These are phyloP conservation scores for Myiagra hebetior DNA, from an alignment of 2,113 vertebrate genomes.

Conservation along the genomic window DNA sequence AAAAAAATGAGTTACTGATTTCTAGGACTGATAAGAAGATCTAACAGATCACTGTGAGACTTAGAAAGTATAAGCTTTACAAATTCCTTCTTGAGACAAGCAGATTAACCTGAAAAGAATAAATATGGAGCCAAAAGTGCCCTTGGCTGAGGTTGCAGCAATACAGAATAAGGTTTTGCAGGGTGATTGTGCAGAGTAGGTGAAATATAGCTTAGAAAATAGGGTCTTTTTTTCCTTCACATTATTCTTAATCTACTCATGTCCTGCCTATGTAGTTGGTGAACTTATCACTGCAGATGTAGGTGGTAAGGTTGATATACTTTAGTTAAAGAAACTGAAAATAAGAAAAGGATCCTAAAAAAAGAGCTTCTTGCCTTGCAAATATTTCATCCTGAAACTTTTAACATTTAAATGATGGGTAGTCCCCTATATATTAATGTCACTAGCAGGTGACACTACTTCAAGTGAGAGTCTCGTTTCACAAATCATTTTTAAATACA, in stretches of 20 bases:
- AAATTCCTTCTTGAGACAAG: conserved; percentile 9
- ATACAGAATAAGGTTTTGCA: neutral
- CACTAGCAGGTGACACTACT: neutral
- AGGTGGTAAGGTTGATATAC: neutral
- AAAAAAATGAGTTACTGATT: neutral
- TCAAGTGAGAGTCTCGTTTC: neutral
- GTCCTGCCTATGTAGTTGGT: neutral
- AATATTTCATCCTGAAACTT: neutral
- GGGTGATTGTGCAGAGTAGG: neutral
- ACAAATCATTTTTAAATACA: neutral
- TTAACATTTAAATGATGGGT: neutral
- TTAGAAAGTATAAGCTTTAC: conserved; percentile 16
- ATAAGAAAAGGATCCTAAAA: neutral
- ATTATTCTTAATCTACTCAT: neutral
- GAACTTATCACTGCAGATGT: neutral
- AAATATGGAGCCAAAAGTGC: neutral
- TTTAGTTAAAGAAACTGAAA: neutral
- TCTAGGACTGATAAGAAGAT: neutral
- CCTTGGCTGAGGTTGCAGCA: neutral
- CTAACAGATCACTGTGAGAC: neutral
- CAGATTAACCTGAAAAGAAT: neutral
- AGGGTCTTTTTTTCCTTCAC: neutral
- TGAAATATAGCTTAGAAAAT: neutral
- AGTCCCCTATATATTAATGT: neutral
- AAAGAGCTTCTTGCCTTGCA: neutral